phyloP scores from a whole-genome alignment of 2,888 invertebrate species.

The Merodon equestris region DNA sequence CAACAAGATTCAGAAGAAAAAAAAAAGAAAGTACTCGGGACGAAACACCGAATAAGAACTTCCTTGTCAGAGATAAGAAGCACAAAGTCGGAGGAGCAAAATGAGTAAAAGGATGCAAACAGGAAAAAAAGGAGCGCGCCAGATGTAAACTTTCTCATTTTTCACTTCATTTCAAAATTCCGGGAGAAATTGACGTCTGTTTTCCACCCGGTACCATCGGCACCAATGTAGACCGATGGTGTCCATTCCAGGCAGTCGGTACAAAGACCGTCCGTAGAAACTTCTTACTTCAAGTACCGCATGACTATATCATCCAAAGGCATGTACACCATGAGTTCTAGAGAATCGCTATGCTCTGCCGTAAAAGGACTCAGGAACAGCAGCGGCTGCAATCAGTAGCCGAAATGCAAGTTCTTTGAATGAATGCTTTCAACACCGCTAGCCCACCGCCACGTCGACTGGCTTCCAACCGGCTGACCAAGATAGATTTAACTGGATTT shows the following conservation, averaged over 20 bases:
- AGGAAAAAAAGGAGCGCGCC: conserved; percentile 12
- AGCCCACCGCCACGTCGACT: too few species aligned
- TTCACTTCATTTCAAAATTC: conserved; percentile 63
- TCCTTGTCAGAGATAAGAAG: too few species aligned
- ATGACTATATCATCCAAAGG: background rate
- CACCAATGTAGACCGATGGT: background rate
- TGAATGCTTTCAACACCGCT: too few species aligned
- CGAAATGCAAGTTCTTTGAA: conserved; percentile 37
- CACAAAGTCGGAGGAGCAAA: conserved; percentile 47
- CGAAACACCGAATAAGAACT: too few species aligned
- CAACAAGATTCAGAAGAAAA: conserved; percentile 17
- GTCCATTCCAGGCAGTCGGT: conserved; percentile 31
- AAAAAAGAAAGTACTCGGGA: conserved; percentile 24
- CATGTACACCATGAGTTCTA: background rate
- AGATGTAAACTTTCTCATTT: conserved; percentile 64
- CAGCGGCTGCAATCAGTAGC: conserved; percentile 36
- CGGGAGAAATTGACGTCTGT: conserved; percentile 57
- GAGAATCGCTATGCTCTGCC: conserved; percentile 11
- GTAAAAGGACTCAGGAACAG: conserved; percentile 1
- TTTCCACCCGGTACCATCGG: conserved; percentile 3
- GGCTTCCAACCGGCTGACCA: conserved; percentile 39
- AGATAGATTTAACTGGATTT: conserved; percentile 49
- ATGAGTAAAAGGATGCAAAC: background rate
- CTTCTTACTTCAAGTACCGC: background rate
- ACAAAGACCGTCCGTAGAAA: conserved; percentile 31